phyloP scores from a whole-genome alignment of 2,797 vertebrate genomes.

The Squalus acanthias region DNA sequence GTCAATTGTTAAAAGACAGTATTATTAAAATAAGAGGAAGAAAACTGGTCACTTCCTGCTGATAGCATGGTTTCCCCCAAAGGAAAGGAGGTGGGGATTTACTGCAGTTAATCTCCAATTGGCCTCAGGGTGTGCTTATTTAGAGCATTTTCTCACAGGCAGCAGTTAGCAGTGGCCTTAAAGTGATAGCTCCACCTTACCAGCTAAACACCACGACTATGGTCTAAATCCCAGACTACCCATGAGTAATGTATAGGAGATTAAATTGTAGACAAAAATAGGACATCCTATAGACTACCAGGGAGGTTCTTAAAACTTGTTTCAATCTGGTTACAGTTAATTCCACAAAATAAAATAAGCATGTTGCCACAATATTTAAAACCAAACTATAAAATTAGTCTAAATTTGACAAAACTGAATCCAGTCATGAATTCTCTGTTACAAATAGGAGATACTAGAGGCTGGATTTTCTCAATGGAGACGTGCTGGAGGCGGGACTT shows the following conservation, averaged over 20 bases:
- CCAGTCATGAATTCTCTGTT: neutral
- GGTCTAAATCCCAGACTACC: neutral
- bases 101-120: neutral
- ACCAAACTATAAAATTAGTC: neutral
- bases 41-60: neutral
- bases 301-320: neutral
- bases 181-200: neutral
- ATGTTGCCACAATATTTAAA: neutral
- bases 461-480: too few relatives aligned
- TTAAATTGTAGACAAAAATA: neutral
- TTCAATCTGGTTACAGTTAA: neutral
- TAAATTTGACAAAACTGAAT: neutral
- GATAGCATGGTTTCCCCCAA: neutral
- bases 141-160: neutral
- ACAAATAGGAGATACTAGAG: neutral
- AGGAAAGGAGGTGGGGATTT: neutral
- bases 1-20: neutral
- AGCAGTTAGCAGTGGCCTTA: neutral
- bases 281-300: neutral
- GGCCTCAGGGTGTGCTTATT: neutral
- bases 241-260: too few relatives aligned
- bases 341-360: neutral
- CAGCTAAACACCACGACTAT: neutral
- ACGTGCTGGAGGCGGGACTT: too few relatives aligned
- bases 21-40: neutral